These are phyloP conservation scores for Carettochelys insculpta DNA, from an alignment of 2,113 vertebrate species.

Conservation along the genomic window DNA sequence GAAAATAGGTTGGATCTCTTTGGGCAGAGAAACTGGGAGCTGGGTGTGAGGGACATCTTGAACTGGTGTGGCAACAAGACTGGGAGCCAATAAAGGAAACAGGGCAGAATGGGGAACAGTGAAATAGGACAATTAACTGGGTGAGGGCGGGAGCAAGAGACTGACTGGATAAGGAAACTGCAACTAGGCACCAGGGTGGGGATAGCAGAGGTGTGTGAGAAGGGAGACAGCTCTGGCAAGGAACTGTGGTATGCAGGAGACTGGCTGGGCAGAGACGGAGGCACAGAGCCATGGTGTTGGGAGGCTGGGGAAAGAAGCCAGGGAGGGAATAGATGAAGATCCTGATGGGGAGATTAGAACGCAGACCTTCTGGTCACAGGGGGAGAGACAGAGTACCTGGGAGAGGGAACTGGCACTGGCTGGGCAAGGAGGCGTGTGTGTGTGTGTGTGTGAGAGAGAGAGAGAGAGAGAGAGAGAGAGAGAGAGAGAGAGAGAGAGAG, in stretches of 20 bases:
- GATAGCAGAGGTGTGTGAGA: neutral
- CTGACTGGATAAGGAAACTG: neutral
- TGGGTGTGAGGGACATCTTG: neutral
- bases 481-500: no score
- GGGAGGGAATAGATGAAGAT: neutral
- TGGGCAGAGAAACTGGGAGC: neutral
- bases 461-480: no score
- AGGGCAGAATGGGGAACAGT: neutral
- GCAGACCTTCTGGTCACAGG: neutral
- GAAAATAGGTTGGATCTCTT: neutral
- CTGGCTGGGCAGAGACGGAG: neutral
- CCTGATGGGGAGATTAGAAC: neutral
- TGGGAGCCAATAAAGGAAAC: neutral
- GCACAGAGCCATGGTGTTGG: neutral
- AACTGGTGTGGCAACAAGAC: neutral
- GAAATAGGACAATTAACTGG: neutral
- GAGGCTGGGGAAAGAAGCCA: neutral
- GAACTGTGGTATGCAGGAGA: neutral
- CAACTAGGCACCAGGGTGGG: neutral
- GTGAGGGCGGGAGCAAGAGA: neutral
- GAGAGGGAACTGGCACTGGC: neutral
- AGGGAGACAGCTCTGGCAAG: neutral
- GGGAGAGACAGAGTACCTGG: neutral
- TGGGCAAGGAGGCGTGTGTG: neutral
- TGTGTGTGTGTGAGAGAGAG: no score